Evolutionary conservation across 2,888 invertebrate genomes (phyloP), one percentile per base, ranked within the genome.

Genomic region (Acrobasis repandana): DNA sequence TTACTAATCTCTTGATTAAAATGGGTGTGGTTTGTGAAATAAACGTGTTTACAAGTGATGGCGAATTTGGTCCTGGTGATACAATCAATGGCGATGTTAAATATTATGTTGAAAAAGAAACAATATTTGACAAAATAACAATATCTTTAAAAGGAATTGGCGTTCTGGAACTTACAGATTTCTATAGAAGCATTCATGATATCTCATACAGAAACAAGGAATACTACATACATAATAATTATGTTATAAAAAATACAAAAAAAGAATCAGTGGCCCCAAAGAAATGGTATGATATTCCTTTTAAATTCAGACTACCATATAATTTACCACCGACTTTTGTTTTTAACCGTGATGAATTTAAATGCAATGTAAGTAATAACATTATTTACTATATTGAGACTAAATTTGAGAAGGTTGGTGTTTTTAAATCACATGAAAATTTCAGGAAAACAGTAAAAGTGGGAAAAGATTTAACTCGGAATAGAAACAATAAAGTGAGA

Each of bases 1-100:
- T 8, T 28, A 28, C 2, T 6, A 28, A 5, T 28, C 8, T 28
- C 8, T 28, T 28, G n/a, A 28, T 28, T 28, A 6, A 6, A 50
- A 50, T 50, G 50, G 33, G 33, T n/a, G 33, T 50, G n/a, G 14
- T n/a, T 33, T 50, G 50, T 50, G 33, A 33, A n/a, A 50, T 50
- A 11, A n/a, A 14, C 8, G n/a, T 28, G 9, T n/a, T 2, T 14
- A 50, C 28, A 16, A 18, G 6, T 18, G 18, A 48, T 33, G 8
- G 34, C 15, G 15, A 15, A 10, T 15, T 16, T 34, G 33, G 28
- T 9, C 52, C 52, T 15, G 52, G 52, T 16, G 52, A 16, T 52
- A 4, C 10, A 36, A 34, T 52, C 5, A 14, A 2, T 52, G 52
- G 52, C 16, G 16, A 34, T 34, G 34, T 52, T n/a, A 50, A 52